These are phyloP conservation scores for Larimichthys polyactis DNA, from an alignment of 2,113 vertebrate genomes.

Conservation along the genomic window DNA sequence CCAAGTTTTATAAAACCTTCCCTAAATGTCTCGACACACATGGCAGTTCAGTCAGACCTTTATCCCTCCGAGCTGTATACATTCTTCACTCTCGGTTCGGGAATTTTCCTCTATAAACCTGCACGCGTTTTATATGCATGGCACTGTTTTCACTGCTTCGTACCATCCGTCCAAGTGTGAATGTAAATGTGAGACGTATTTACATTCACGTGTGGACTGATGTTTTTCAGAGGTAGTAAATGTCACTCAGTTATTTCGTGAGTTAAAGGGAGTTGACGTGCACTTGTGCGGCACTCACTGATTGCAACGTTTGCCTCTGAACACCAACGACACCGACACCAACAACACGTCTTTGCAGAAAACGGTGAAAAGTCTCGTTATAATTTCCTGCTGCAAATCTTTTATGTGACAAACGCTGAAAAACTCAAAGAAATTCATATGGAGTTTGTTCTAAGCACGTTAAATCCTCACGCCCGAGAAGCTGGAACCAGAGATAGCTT, in stretches of 20 bases:
- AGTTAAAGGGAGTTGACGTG: background rate
- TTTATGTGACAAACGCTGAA: too few species aligned
- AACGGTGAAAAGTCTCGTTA: too few species aligned
- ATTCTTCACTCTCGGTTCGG: constrained; percentile 5
- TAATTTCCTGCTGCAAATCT: too few species aligned
- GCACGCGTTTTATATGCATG: background rate
- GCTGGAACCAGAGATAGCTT: background rate
- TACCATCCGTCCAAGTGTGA: background rate
- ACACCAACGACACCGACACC: background rate
- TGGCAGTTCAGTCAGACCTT: background rate
- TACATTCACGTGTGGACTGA: constrained; percentile 13
- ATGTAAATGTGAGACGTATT: constrained; percentile 6
- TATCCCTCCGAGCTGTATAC: constrained; percentile 6
- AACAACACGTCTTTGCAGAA: too few species aligned
- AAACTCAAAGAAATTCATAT: too few species aligned
- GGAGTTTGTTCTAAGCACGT: background rate
- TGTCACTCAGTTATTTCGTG: constrained; percentile 36
- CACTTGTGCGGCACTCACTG: background rate
- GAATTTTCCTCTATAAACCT: constrained; percentile 43
- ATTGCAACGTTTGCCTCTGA: background rate
- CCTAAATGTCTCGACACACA: constrained; percentile 19
- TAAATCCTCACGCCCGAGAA: background rate
- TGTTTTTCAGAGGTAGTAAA: constrained; percentile 25
- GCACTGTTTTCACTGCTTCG: constrained; percentile 16
- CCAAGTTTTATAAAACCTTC: background rate